Base-by-base conservation (phyloP, 2,888 invertebrate genomes). In the Entomobrya proxima region DNA sequence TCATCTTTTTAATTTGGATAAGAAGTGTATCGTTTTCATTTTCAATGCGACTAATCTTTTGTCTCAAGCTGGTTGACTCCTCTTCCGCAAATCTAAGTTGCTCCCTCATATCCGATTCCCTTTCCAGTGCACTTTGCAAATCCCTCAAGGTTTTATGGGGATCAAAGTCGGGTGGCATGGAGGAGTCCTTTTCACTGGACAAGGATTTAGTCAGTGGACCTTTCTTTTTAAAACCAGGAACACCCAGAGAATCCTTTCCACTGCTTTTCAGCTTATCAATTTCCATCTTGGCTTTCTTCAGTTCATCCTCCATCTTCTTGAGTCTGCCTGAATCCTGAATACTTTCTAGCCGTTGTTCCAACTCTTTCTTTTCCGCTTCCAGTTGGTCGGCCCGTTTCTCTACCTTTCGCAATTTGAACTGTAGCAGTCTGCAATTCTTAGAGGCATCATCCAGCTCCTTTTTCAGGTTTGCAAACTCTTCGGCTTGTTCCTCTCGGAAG, bases 371-470 rank as follows among this genome's bases (percentile, higher is more conserved):
- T 90, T 98, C 98, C 69, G 94, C 94, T 91, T 98, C 98, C 27
- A 97, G 92, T 91, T 97, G 95, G 80, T 97, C 97, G 76, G 95
- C 94, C 92, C 95, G 95, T 86, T 98, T 94, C 92, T 99, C 99
- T 75, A 97, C 95, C 93, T 99, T 99, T 91, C 98, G 95, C 89
- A 99, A 93, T 92, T 99, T 99, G 92, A 99, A 99, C 90, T 99
- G 98, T 89, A 99, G 94, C 90, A 99, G 98, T 90, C 99, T 94
- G 92, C 99, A 99, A 93, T 99, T 99, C 92, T 99, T 99, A 72
- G 98, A 97, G 2, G 98, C 97, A 91, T 97, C 97, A 91, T 99
- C 99, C 89, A 99, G 93, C 92, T 98, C 98, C 91, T 98, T 96
- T 92, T 98, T 96, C 74, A 99, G 92, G 78, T 96, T 96, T 2